These are phyloP conservation scores for Campylomormyrus numenius DNA, from an alignment of 2,113 vertebrate species.

Conservation along the genomic window DNA sequence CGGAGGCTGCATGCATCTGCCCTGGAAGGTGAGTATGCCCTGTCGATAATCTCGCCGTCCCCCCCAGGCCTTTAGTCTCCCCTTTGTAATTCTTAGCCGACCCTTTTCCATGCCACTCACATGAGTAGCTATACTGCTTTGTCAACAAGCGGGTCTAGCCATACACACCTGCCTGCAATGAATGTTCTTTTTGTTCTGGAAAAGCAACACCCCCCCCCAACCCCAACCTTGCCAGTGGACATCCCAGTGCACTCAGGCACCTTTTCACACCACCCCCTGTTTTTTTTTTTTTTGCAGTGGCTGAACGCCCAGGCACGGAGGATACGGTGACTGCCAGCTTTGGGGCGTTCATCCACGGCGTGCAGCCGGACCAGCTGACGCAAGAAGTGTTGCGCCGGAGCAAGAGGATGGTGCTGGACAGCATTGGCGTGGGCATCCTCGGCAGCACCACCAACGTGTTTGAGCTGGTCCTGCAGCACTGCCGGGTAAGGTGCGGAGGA, in stretches of 20 bases:
- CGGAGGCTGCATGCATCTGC: conserved; percentile 60
- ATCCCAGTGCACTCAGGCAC: not conserved
- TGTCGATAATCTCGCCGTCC: not conserved
- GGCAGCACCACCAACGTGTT: conserved; percentile 75
- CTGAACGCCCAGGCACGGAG: conserved; percentile 47
- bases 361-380: conserved; percentile 62
- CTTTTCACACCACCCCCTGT: not conserved
- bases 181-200: not conserved
- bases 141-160: not conserved
- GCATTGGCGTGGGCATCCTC: conserved; percentile 74
- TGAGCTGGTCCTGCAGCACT: conserved; percentile 66
- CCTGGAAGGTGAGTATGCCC: conserved; percentile 54
- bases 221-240: not conserved
- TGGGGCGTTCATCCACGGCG: conserved; percentile 66
- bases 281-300: conserved; percentile 42
- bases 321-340: conserved; percentile 73
- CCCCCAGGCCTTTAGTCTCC: not conserved
- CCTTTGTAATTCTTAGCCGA: not conserved
- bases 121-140: not conserved
- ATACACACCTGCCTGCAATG: not conserved
- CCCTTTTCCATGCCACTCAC: not conserved
- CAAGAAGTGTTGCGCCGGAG: conserved; percentile 60
- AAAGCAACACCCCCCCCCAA: not conserved
- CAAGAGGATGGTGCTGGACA: conserved; percentile 84
- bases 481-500: conserved; percentile 59